Base-by-base conservation (phyloP, 2,113 vertebrate genomes). In the Cairina moschata region DNA sequence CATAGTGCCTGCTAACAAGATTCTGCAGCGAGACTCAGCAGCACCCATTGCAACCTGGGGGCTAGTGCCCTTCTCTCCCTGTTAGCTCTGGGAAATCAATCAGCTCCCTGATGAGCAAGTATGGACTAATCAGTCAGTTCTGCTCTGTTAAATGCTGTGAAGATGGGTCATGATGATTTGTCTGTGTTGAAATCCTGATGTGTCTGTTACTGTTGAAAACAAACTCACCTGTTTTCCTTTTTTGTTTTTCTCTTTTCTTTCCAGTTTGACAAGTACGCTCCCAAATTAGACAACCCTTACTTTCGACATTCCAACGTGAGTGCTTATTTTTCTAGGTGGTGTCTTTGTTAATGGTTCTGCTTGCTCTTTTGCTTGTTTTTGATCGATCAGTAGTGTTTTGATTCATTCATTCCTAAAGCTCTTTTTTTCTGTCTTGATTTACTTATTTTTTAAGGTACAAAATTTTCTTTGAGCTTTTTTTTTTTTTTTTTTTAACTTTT, bases 221-320 rank as follows among this genome's bases (percentile, higher is more conserved):
- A 85, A 94, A 97, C 97, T 97, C 91, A 98, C 84, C 75, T 59
- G 32, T 92, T 93, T 38, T 55, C 96, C 91, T 91, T 80, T 86
- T 91, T 77, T 52, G 20, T 40, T 89, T 97, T 79, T 97, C 89
- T 95, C 86, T 97, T 98, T 95, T 85, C 93, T 84, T 98, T 98
- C 72, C 98, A 99, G 99, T 99, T 99, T 97, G 99, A 99, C 98
- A 99, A 99, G 97, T 99, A 99, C 82, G 96, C 98, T 56, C 99
- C 99, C 95, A 99, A 99, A 98, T 98, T 99, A 98, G 99, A 99
- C 98, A 99, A 98, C 98, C 98, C 99, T 83, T 99, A 99, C 98
- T 98, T 99, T 97, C 98, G 99, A 98, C 99, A 99, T 98, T 99
- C 99, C 98, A 99, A 98, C 38, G 99, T 99, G 98, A 99, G 99